phyloP scores from a whole-genome alignment of 2,888 invertebrate genomes.

The Allophyes oxyacanthae region DNA sequence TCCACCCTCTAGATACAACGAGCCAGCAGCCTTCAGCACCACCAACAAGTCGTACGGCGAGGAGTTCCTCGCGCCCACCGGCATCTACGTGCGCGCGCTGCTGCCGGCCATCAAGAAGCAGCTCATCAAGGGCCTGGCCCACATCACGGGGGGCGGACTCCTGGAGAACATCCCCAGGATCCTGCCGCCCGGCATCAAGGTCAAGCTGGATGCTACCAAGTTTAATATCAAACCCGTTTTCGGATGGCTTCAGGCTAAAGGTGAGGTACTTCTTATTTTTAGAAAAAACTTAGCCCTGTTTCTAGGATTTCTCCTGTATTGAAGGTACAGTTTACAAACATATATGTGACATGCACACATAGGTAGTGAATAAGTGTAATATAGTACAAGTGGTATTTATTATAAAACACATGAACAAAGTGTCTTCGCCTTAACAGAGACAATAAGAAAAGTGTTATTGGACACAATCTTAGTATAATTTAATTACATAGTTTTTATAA shows the following conservation, averaged over 20 bases:
- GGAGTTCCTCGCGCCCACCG: conserved; percentile 95
- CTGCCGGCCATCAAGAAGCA: conserved; percentile 92
- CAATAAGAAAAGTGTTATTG: no score
- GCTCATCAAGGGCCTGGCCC: conserved; percentile 95
- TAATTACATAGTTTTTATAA: no score
- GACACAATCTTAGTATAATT: no score
- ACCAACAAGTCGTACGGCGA: conserved; percentile 90
- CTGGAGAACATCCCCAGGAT: conserved; percentile 96
- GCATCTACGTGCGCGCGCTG: conserved; percentile 94
- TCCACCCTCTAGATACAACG: conserved; percentile 68
- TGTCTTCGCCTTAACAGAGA: no score
- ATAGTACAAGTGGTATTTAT: no score
- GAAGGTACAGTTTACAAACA: no score
- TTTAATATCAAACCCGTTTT: conserved; percentile 95
- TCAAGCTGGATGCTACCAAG: conserved; percentile 91
- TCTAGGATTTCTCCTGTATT: no score
- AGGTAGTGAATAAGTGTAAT: no score
- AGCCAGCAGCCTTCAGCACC: conserved; percentile 80
- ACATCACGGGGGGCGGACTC: conserved; percentile 98
- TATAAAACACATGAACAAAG: no score
- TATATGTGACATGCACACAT: no score
- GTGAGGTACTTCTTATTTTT: conserved; percentile 67
- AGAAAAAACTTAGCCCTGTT: no score
- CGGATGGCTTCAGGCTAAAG: conserved; percentile 95
- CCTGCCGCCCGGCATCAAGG: conserved; percentile 91